Conservation (phyloP, 92 coral and sea anemone species). For the Phenganax subtilis region DNA sequence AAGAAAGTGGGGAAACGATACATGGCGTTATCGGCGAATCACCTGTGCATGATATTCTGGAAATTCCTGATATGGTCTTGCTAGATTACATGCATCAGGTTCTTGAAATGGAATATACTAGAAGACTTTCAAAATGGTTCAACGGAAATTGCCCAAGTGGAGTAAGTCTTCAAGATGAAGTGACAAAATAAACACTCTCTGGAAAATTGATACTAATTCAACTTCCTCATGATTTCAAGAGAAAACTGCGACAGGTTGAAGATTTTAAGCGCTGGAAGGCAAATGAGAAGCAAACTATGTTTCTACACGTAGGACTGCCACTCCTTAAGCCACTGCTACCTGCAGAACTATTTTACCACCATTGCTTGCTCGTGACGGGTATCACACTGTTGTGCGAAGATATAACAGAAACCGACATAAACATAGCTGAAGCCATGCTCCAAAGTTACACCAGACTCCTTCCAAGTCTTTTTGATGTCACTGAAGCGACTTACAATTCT, state of each 20-base stretch:
- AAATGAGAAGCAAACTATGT: constrained; percentile 54
- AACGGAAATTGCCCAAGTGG: constrained; percentile 28
- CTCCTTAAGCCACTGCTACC: constrained; percentile 48
- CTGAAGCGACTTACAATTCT: constrained; percentile 54
- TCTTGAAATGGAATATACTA: neutral
- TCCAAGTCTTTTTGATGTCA: constrained; percentile 44
- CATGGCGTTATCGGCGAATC: constrained; percentile 43
- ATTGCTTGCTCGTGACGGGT: constrained; percentile 53
- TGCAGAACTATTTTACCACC: constrained; percentile 54
- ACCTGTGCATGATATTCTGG: constrained; percentile 49
- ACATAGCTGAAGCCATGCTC: constrained; percentile 63
- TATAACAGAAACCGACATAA: constrained; percentile 49
- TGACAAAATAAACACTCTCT: neutral
- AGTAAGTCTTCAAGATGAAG: neutral
- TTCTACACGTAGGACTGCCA: constrained; percentile 59
- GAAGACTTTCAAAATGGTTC: constrained; percentile 7
- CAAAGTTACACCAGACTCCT: constrained; percentile 45
- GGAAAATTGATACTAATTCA: neutral
- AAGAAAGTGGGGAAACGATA: constrained; percentile 8
- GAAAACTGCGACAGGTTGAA: constrained; percentile 50
- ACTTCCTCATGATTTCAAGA: constrained; percentile 60
- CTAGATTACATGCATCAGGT: constrained; percentile 24
- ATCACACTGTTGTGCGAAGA: constrained; percentile 52
- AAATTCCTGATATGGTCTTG: constrained; percentile 2
- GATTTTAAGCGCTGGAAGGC: constrained; percentile 65